These are phyloP conservation scores for Trogon melanurus DNA, from an alignment of 2,113 vertebrate species.

Conservation along the genomic window DNA sequence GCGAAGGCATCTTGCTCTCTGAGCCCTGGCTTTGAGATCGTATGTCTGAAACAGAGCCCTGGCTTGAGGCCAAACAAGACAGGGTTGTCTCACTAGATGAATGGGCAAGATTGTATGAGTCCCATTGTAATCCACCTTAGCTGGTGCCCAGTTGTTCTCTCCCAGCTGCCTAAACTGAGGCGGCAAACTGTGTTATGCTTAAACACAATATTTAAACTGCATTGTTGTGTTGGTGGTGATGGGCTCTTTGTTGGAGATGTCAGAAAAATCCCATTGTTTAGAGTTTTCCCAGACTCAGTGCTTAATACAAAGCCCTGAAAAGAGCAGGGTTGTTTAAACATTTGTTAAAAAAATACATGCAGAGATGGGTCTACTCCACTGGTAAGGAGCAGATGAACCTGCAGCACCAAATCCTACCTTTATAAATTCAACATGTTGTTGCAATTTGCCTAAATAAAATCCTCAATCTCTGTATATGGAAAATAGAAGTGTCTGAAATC, in stretches of 20 bases:
- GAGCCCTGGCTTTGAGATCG: fast-evolving
- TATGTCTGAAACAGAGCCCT: neutral
- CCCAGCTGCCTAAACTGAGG: conserved; percentile 11
- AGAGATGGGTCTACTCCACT: neutral
- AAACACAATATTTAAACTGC: conserved; percentile 21
- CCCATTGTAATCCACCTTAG: neutral
- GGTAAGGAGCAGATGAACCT: neutral
- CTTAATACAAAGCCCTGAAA: conserved; percentile 8
- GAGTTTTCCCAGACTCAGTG: conserved; percentile 18
- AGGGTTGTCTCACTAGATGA: neutral
- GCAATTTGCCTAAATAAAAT: neutral
- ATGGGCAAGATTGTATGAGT: neutral
- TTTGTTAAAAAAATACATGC: conserved; percentile 28
- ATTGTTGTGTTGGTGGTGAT: conserved; percentile 8
- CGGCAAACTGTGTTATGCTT: conserved; percentile 6
- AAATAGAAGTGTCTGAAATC: neutral
- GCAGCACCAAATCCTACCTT: neutral
- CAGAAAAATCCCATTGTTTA: conserved; percentile 59
- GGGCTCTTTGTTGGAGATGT: conserved; percentile 43
- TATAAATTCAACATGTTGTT: neutral
- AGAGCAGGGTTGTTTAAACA: conserved; percentile 36
- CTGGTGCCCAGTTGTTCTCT: neutral
- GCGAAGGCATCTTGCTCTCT: neutral
- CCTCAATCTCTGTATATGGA: neutral
- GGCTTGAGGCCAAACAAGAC: neutral